Base-by-base conservation (phyloP, 2,888 invertebrate genomes). In the Platynereis dumerilii region DNA sequence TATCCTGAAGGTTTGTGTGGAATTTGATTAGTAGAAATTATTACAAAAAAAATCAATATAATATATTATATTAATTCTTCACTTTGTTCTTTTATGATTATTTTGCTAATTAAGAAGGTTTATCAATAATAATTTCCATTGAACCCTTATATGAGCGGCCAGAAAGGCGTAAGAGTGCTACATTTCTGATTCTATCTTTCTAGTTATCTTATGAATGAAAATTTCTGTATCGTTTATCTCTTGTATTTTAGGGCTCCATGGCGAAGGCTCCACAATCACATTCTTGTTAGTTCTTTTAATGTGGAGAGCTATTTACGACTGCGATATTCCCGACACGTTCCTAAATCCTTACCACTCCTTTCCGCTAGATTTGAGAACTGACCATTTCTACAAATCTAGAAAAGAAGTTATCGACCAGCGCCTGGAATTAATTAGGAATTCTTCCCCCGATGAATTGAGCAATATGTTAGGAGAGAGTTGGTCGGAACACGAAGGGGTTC, bases 231-330 rank as follows among this genome's bases (percentile, higher is more conserved):
- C n/a, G n/a, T n/a, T n/a, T n/a, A n/a, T n/a, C n/a, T n/a, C n/a
- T 34, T 34, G 27, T 67, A 27, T 82, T 82, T 0, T 79, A 89
- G 90, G 90, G 15, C 84, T 88, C n/a, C 92, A 92, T 80, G 90
- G 89, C 77, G 92, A 92, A 81, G 90, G 91, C 1, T 84, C 87
- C 0, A 86, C 90, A 20, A 86, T 91, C 5, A 85, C 86, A 2
- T 87, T 88, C 0, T 80, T 92, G 64, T 90, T 90, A 81, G 86
- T 86, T 44, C 83, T 91, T 0, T 83, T 91, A 7, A 92, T 93
- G 82, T 94, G 93, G 92, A 91, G 93, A 72, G 88, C 92, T 1
- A 88, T 94, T 56, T 91, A 89, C 75, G 79, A 84, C 64, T 72
- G 81, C 15, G 86, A 87, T 69, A 84, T 89, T 17, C 85, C 86